Percentiles rank a stretch among this genome's conserved stretches.
These are phyloP conservation scores for Psephotus haematonotus DNA, from an alignment of 2,113 vertebrate species.

Conservation along the genomic window DNA sequence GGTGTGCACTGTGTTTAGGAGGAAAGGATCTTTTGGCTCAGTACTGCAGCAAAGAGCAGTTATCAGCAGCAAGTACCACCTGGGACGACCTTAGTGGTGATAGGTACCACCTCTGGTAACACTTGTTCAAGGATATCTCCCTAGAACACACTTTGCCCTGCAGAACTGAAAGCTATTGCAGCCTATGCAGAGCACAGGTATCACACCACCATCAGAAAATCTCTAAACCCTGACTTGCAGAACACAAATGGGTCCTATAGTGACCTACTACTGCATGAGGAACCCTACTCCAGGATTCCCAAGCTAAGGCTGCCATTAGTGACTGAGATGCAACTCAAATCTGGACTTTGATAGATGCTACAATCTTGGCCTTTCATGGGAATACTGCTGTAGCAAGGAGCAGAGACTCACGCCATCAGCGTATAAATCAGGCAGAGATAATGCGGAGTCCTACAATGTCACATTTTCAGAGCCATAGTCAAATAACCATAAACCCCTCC, in stretches of 20 bases:
- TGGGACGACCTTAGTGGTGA: background rate
- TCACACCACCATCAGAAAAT: rapidly evolving
- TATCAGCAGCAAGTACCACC: background rate
- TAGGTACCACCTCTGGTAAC: background rate
- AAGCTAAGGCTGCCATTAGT: background rate
- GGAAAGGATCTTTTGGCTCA: background rate
- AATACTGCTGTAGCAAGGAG: background rate
- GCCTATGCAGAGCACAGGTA: background rate
- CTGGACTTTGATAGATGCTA: background rate
- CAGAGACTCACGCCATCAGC: background rate
- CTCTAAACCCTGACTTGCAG: background rate
- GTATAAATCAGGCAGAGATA: background rate
- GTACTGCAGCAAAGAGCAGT: background rate
- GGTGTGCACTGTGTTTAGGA: no score
- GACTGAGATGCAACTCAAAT: rapidly evolving
- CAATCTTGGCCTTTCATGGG: rapidly evolving
- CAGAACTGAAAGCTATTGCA: background rate
- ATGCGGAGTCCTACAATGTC: background rate
- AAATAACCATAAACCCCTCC: background rate
- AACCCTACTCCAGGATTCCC: background rate
- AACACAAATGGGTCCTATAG: rapidly evolving
- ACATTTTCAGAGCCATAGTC: background rate
- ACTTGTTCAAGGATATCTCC: background rate
- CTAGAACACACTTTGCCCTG: no score
- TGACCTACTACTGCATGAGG: rapidly evolving